Conservation (phyloP, 2,797 vertebrate genomes). For the Gymnodraco acuticeps region DNA sequence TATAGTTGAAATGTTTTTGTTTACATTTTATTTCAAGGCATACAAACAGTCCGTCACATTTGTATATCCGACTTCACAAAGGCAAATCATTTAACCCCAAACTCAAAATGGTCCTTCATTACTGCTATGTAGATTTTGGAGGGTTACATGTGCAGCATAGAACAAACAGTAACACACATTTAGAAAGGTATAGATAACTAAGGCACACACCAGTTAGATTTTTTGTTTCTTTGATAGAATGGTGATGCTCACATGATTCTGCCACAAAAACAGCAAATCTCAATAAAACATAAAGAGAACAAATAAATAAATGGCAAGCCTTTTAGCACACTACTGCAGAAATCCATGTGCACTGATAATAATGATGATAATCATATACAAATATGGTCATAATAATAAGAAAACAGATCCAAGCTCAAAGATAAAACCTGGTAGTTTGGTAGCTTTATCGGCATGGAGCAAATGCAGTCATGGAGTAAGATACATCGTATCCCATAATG, state of each 20-base stretch:
- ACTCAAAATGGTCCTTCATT: constrained; percentile 16
- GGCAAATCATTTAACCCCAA: constrained; percentile 21
- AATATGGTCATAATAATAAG: neutral
- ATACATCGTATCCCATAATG: constrained; percentile 1
- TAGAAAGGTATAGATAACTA: constrained; percentile 51
- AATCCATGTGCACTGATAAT: constrained; percentile 2
- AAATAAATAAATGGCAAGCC: neutral
- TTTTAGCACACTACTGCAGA: constrained; percentile 17
- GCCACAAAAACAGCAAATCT: constrained; percentile 16
- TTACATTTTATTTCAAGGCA: constrained; percentile 29
- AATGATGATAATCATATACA: neutral
- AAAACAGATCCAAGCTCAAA: constrained; percentile 19
- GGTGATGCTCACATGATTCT: constrained; percentile 25
- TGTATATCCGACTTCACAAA: constrained; percentile 57
- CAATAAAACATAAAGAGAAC: constrained; percentile 2
- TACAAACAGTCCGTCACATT: constrained; percentile 27
- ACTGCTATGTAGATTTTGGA: constrained; percentile 6
- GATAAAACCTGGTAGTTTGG: neutral
- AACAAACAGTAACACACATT: constrained; percentile 10
- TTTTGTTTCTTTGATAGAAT: constrained; percentile 30
- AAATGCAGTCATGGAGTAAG: neutral
- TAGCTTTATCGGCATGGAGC: neutral
- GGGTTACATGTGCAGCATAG: constrained; percentile 37
- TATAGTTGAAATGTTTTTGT: neutral
- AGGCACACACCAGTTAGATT: constrained; percentile 68